Base-by-base conservation (phyloP, 2,888 invertebrate species). In the Panzeria rudis region DNA sequence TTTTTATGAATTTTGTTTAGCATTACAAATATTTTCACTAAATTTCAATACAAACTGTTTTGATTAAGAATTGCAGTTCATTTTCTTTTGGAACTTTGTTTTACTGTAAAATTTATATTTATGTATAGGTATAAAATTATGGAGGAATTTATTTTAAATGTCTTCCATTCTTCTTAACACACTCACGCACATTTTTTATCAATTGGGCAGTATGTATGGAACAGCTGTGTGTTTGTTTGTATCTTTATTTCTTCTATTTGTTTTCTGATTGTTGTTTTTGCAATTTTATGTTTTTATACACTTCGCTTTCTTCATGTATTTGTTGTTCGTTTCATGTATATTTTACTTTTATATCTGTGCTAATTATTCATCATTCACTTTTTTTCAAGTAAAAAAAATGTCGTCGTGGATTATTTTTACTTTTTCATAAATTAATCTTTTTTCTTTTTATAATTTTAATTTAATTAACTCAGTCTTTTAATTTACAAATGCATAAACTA, bases 381-480 rank as follows among this genome's bases (percentile, higher is more conserved):
- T 79, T 76, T 77, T 79, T 73, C n/a, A 41, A 59, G 56, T 59
- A 17, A 56, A 44, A 61, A 75, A 82, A 82, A 71, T 85, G 84
- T 85, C 84, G 84, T 85, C 84, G 84, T 85, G 84, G 84, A 82
- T 78, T 81, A 61, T 56, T 47, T 79, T 56, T 47, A 75, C 11
- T 79, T 72, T 35, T 77, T 79, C 59, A 71, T 69, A 64, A 71
- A 38, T 71, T 81, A 73, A 44, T 50, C 47, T 84, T 72, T 23
- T 73, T 62, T 75, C 47, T 44, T 52, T 81, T 78, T 44, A 59
- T 17, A 50, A 38, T 59, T 75, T 76, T 80, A 81, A 81, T 81
- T 84, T 73, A 78, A 84, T 85, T 82, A 85, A 78, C 82, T 85
- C 84, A 85, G 81, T 85, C 84, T 85, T 81, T 84, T 64, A 59